Conservation (phyloP, 2,113 vertebrate genomes). For the Trachemys scripta region DNA sequence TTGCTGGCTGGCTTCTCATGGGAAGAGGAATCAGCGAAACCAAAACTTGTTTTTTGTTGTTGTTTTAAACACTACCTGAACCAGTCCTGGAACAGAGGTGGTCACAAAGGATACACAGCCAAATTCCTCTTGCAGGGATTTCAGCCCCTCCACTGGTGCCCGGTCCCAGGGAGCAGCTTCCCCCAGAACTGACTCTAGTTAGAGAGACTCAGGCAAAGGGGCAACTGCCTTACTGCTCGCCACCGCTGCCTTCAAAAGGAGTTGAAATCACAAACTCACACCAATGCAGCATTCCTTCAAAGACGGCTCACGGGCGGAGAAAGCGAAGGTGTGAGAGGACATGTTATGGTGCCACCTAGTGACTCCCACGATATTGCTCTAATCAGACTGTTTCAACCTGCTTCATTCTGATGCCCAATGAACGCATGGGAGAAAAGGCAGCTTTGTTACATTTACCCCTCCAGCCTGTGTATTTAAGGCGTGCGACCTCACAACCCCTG, state of each 20-base stretch:
- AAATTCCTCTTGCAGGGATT: no score
- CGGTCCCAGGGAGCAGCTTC: background rate
- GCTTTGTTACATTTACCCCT: background rate
- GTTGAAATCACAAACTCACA: background rate
- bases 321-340: background rate
- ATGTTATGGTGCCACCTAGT: background rate
- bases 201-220: background rate
- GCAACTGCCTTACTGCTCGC: no score
- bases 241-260: background rate
- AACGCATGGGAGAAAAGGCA: background rate
- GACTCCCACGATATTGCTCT: background rate
- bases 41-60: no score
- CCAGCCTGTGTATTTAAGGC: no score
- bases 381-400: background rate
- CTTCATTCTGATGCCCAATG: background rate
- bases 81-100: no score
- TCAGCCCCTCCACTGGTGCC: no score
- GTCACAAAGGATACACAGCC: no score
- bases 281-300: background rate
- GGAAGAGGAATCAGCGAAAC: background rate
- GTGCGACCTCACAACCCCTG: no score
- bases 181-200: no score
- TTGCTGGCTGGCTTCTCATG: background rate
- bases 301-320: background rate
- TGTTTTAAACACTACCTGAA: no score